These are phyloP conservation scores for Drosophila persimilis DNA, from an alignment of 1,140 invertebrate species.

Conservation along the genomic window DNA sequence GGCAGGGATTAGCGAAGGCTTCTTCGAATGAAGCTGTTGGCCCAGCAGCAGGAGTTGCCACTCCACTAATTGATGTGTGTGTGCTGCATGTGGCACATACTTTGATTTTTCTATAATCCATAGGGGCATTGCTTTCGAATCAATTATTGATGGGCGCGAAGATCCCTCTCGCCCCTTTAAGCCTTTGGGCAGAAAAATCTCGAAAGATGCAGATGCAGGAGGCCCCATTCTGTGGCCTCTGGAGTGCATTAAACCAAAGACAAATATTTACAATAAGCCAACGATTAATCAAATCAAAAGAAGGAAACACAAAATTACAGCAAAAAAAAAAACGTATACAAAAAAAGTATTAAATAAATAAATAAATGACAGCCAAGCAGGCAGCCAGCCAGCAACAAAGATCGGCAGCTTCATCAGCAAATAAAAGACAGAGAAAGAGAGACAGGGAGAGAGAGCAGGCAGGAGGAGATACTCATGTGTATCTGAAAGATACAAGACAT, in stretches of 20 bases:
- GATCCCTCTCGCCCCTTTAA: constrained; percentile 25
- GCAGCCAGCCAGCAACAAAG: constrained; percentile 27
- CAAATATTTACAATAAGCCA: constrained; percentile 79
- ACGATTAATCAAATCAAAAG: constrained; percentile 68
- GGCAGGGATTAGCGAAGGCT: constrained; percentile 27
- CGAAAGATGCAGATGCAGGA: not conserved
- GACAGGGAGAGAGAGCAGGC: not conserved
- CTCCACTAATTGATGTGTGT: constrained; percentile 28
- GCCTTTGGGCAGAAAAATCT: constrained; percentile 42
- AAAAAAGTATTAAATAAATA: constrained; percentile 77
- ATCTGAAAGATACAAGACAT: constrained; percentile 75
- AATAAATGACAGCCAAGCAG: constrained; percentile 61
- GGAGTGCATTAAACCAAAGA: constrained; percentile 76
- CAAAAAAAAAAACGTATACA: not conserved
- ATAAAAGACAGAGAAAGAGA: not conserved
- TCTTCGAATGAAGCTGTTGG: constrained; percentile 46
- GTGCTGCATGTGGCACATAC: constrained; percentile 11
- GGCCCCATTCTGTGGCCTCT: too few relatives aligned
- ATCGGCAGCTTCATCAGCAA: constrained; percentile 41
- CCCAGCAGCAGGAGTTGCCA: constrained; percentile 1
- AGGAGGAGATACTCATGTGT: constrained; percentile 44
- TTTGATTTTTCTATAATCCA: constrained; percentile 26
- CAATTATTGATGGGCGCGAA: constrained; percentile 43
- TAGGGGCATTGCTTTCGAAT: constrained; percentile 44
- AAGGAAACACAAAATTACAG: constrained; percentile 17